A percentile compares a stretch with the other conserved stretches of the same genome.
These are phyloP conservation scores for Frankliniella fusca DNA, from an alignment of 2,888 invertebrate species.

Conservation along the genomic window DNA sequence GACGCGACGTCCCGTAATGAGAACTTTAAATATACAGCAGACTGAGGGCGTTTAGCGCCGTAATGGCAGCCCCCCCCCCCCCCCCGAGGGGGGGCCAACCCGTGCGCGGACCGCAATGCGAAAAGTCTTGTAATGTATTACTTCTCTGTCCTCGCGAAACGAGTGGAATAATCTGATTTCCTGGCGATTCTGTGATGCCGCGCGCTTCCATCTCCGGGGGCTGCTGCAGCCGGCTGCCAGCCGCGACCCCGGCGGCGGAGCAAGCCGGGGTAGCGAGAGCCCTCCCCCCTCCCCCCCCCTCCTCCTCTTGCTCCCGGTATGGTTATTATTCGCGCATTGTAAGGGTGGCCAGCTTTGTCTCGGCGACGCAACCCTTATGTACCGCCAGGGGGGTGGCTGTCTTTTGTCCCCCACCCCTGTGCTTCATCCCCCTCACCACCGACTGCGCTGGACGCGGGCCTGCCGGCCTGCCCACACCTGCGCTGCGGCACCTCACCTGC, in stretches of 20 bases:
- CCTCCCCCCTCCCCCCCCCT: no score
- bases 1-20: no score
- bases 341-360: background rate
- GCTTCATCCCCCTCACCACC: background rate
- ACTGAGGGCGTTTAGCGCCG: no score
- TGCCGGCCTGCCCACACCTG: background rate
- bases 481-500: background rate
- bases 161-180: background rate
- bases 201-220: background rate
- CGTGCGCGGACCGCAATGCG: no score
- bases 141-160: background rate
- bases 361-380: conserved; percentile 5
- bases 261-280: background rate
- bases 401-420: background rate
- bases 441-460: background rate
- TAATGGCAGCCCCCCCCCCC: no score
- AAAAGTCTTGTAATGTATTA: no score
- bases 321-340: background rate
- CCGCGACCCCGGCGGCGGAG: background rate
- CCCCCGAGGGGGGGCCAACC: no score
- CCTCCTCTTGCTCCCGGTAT: no score
- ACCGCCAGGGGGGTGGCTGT: background rate
- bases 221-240: background rate
- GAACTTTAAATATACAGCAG: no score
- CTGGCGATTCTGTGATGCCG: background rate